Base-by-base conservation (phyloP, 2,888 invertebrate genomes). In the Argyra leucocephala region DNA sequence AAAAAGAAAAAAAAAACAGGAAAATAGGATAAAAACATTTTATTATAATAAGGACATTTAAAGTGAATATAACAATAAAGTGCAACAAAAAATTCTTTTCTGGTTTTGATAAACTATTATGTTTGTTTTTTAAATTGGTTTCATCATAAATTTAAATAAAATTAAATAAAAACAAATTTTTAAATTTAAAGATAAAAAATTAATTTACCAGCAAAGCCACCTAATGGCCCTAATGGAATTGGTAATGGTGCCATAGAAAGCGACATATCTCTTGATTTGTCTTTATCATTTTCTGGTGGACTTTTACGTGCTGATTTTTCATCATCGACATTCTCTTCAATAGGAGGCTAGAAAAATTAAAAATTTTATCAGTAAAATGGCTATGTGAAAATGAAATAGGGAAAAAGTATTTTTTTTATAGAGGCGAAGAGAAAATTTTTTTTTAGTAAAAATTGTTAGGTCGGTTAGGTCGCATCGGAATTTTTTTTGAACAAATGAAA, bases 241-340 rank as follows among this genome's bases (percentile, higher is more conserved):
- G 80, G 80, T 7, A 80, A 67, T 9, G 80, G 80, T 1, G 80
- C 80, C 79, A 80, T 80, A 4, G 80, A 80, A 0, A 80, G 73
- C 0, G 79, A 79, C 12, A 79, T 76, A 74, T 87, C 87, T 1
- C 83, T 80, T 61, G 86, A 83, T 73, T 87, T 87, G 71, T 78
- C 78, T 64, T 86, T 86, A 65, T 86, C 89, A 58, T 86, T 85
- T 72, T 90, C 90, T 0, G 87, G 85, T 9, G 87, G 87, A 71
- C 86, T 86, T 77, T 87, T 88, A 22, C 86, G 81, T 57, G 84
- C 85, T 65, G 83, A 82, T 68, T 80, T 80, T 66, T 82, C 81
- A 70, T 90, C 90, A 22, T 88, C 85, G 71, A 84, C 83, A n/a
- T 82, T 81, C 71, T 90, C 90, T 71, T 90, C 89, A 57, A 85